Conservation (phyloP, 2,888 invertebrate genomes). For the Keiferia lycopersicella region DNA sequence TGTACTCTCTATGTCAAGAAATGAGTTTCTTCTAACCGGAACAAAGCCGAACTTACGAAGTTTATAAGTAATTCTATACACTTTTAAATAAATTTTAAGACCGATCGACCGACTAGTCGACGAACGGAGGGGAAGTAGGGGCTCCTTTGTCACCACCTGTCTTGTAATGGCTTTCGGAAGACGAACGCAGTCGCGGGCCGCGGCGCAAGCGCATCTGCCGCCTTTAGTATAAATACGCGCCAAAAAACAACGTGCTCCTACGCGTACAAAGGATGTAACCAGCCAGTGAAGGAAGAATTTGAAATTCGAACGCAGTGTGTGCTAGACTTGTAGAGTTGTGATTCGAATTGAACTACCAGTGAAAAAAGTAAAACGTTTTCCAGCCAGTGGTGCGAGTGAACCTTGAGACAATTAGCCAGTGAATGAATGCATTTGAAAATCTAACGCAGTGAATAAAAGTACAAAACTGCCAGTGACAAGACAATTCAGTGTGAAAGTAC, state of each 20-base stretch:
- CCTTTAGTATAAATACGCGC: slow-evolving; percentile 52
- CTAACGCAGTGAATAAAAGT: neutral
- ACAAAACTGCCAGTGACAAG: neutral
- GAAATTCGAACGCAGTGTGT: slow-evolving; percentile 3
- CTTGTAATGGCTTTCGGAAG: slow-evolving; percentile 75
- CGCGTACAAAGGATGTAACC: slow-evolving; percentile 9
- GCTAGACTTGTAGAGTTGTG: neutral
- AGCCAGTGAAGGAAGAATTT: slow-evolving; percentile 1
- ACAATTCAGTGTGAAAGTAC: neutral
- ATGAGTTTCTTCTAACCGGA: neutral
- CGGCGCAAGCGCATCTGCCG: slow-evolving; percentile 71
- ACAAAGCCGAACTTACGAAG: neutral
- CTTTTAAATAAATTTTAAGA: slow-evolving; percentile 5
- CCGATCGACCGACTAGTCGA: slow-evolving; percentile 38
- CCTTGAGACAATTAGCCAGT: neutral
- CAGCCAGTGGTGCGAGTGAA: neutral
- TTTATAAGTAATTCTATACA: neutral
- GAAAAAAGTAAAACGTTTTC: no score
- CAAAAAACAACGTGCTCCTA: slow-evolving; percentile 52
- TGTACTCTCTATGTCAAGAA: neutral
- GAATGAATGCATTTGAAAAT: neutral
- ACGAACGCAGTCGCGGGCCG: slow-evolving; percentile 54
- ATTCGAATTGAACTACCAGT: no score
- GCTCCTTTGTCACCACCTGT: slow-evolving; percentile 75
- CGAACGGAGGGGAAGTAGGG: slow-evolving; percentile 66